Evolutionary conservation across 2,888 invertebrate genomes (phyloP).

Genomic region (Oxystoma pomonae): DNA sequence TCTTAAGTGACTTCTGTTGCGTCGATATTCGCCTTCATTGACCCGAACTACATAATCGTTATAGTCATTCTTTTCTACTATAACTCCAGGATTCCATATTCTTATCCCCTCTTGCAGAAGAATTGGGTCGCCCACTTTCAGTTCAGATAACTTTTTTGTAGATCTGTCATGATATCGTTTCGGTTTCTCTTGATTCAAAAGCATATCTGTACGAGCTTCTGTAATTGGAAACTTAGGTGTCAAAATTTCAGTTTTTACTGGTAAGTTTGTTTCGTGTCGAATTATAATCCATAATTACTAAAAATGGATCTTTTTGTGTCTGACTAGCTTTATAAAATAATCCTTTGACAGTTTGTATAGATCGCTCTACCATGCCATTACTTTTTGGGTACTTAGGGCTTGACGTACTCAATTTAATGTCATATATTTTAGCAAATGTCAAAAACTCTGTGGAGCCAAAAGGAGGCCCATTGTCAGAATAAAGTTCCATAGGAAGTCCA

Average conservation of each 20-base stretch:
- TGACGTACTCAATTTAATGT: slow-evolving; percentile 22
- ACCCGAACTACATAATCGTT: slow-evolving; percentile 1
- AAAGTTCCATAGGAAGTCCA: slow-evolving; percentile 20
- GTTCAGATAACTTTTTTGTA: slow-evolving; percentile 7
- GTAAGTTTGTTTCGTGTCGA: slow-evolving; percentile 29
- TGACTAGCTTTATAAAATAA: slow-evolving; percentile 22
- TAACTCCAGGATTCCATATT: neutral
- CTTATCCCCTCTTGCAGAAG: slow-evolving; percentile 2
- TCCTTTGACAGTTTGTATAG: slow-evolving; percentile 29
- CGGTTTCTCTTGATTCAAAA: slow-evolving; percentile 7
- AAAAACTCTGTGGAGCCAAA: slow-evolving; percentile 22
- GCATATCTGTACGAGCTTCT: slow-evolving; percentile 6
- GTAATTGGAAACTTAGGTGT: slow-evolving; percentile 17
- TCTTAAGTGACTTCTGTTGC: too few species aligned
- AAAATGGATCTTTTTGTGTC: slow-evolving; percentile 26
- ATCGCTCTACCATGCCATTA: slow-evolving; percentile 28
- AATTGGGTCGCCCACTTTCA: slow-evolving; percentile 7
- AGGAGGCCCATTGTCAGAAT: slow-evolving; percentile 25
- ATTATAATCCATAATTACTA: slow-evolving; percentile 25
- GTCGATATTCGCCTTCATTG: slow-evolving; percentile 4
- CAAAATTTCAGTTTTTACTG: slow-evolving; percentile 13
- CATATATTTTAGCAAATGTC: slow-evolving; percentile 23
- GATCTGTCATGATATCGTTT: slow-evolving; percentile 9
- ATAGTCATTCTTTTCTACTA: neutral
- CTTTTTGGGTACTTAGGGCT: slow-evolving; percentile 24